These are phyloP conservation scores for Brotogeris chrysoptera DNA, from an alignment of 2,797 vertebrate genomes.

Conservation along the genomic window DNA sequence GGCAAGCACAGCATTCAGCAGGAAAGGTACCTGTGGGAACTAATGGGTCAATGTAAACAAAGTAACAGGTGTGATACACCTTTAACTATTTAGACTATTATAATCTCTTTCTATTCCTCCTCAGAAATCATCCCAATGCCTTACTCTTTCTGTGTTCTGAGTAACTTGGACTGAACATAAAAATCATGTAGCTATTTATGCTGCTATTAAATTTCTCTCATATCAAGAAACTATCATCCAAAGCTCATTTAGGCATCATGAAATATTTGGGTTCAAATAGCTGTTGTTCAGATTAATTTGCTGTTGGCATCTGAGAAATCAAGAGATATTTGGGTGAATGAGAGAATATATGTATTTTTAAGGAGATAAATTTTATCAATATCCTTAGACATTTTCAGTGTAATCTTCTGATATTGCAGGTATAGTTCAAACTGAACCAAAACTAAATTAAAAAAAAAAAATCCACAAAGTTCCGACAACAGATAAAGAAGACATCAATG, in stretches of 20 bases:
- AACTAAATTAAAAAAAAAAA: neutral
- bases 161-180: neutral
- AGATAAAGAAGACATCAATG: accelerated
- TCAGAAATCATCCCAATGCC: neutral
- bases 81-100: neutral
- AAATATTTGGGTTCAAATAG: neutral
- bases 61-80: neutral
- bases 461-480: neutral
- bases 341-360: neutral
- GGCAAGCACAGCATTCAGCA: neutral
- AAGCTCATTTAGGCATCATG: neutral
- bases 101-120: neutral
- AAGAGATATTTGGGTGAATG: neutral
- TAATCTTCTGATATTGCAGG: neutral
- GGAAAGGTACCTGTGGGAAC: neutral
- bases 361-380: neutral
- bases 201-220: neutral
- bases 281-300: neutral
- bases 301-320: neutral
- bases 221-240: neutral
- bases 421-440: neutral
- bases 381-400: neutral
- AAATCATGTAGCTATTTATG: neutral
- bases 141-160: neutral
- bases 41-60: neutral